Percentiles rank a stretch among this genome's conserved stretches.
Evolutionary conservation across 2,797 vertebrate genomes (phyloP).

Genomic region (Parambassis ranga): DNA sequence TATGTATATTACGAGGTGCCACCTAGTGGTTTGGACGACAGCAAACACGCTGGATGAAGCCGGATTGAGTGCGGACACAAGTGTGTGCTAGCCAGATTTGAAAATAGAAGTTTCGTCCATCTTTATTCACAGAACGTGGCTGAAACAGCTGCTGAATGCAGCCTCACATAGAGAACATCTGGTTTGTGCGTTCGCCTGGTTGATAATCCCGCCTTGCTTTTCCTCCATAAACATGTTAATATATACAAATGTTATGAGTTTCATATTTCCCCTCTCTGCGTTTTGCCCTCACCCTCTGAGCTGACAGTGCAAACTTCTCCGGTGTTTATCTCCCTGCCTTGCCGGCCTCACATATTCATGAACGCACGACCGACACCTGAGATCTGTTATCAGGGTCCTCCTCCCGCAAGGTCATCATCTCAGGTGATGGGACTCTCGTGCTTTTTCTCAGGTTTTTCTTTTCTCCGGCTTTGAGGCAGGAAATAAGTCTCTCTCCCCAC

Average conservation of each 20-base stretch:
- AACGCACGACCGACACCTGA: background rate
- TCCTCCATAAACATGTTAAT: no score
- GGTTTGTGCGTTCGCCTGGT: no score
- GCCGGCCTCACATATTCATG: background rate
- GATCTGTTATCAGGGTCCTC: slow-evolving; percentile 2
- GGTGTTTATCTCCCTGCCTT: slow-evolving; percentile 15
- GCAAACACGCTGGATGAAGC: no score
- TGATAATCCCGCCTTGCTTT: no score
- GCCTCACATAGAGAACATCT: no score
- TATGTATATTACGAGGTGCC: no score
- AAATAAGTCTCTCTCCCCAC: slow-evolving; percentile 10
- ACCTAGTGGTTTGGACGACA: no score
- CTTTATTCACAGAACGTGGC: no score
- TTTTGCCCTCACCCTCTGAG: background rate
- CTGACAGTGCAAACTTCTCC: background rate
- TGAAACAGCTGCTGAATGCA: no score
- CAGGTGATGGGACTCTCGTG: slow-evolving; percentile 4
- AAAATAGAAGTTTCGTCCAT: no score
- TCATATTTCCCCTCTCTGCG: background rate
- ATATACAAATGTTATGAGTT: background rate
- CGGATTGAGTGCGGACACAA: no score
- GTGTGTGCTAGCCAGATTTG: no score
- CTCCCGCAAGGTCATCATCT: slow-evolving; percentile 38
- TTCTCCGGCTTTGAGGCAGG: slow-evolving; percentile 6
- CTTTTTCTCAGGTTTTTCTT: background rate